These are phyloP conservation scores for Chlamydotis undulata DNA, from an alignment of 2,113 vertebrate species.

Conservation along the genomic window DNA sequence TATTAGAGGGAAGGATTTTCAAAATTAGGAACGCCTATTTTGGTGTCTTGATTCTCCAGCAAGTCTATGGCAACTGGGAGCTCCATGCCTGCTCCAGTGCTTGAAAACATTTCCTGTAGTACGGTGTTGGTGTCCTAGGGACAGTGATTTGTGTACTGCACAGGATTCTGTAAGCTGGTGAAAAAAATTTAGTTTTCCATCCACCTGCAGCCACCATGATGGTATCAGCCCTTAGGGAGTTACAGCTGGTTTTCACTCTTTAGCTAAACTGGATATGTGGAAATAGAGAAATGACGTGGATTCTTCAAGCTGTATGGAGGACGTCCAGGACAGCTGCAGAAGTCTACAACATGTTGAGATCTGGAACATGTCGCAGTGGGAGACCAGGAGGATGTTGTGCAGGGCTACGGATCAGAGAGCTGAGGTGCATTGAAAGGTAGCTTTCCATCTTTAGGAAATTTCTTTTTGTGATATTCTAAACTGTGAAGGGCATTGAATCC, in stretches of 20 bases:
- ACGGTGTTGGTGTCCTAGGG: accelerated
- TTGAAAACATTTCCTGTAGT: not conserved
- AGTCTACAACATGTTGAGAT: accelerated
- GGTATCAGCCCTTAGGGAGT: not conserved
- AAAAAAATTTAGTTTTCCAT: not conserved
- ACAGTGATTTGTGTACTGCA: not conserved
- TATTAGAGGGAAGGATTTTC: not conserved
- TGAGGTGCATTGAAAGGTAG: not conserved
- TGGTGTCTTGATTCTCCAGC: not conserved
- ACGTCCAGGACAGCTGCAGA: not conserved
- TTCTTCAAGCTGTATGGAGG: accelerated
- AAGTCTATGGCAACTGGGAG: not conserved
- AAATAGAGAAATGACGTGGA: too few species aligned
- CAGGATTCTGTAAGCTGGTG: not conserved
- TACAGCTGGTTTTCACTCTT: not conserved
- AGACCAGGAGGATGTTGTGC: not conserved
- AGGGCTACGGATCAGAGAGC: not conserved
- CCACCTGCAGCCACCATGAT: not conserved
- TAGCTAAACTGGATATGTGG: not conserved
- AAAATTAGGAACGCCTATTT: not conserved
- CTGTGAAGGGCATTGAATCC: not conserved
- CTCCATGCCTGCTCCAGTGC: not conserved
- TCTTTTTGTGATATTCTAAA: not conserved
- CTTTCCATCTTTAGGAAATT: not conserved
- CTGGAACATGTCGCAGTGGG: accelerated